Conservation (phyloP, 2,888 invertebrate genomes). For the Oscheius sp. region DNA sequence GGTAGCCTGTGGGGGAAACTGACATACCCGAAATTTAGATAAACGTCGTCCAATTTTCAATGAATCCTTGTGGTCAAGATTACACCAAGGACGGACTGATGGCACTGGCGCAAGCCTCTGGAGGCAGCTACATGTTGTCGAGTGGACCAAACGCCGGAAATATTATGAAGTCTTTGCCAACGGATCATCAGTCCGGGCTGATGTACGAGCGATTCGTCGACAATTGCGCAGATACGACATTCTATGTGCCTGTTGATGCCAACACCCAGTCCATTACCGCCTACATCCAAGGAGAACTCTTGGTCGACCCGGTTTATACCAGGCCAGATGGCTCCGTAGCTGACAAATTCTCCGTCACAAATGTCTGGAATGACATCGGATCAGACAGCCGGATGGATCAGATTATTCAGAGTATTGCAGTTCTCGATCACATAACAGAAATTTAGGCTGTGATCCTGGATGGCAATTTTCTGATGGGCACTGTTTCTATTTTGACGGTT, state of each 20-base stretch:
- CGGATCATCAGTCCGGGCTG: conserved; percentile 48
- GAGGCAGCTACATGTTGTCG: conserved; percentile 50
- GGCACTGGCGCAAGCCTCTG: conserved; percentile 45
- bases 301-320: conserved; percentile 38
- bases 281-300: conserved; percentile 47
- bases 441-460: conserved; percentile 49
- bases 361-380: conserved; percentile 52
- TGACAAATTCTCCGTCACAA: conserved; percentile 10
- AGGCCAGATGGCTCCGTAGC: conserved; percentile 38
- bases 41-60: conserved; percentile 52
- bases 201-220: conserved; percentile 47
- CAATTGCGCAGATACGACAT: conserved; percentile 51
- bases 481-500: conserved; percentile 47
- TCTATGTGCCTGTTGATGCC: conserved; percentile 61
- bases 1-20: too few relatives aligned
- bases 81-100: conserved; percentile 46
- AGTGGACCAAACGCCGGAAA: conserved; percentile 51
- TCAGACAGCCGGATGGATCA: conserved; percentile 49
- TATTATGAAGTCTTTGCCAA: conserved; percentile 52
- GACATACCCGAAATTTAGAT: conserved; percentile 38
- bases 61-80: conserved; percentile 56
- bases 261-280: conserved; percentile 56
- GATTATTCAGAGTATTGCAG: conserved; percentile 38
- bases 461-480: conserved; percentile 44
- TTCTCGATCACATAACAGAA: background rate